Conservation (phyloP, 64 coral and sea anemone genomes). For the Orbicella faveolata region DNA sequence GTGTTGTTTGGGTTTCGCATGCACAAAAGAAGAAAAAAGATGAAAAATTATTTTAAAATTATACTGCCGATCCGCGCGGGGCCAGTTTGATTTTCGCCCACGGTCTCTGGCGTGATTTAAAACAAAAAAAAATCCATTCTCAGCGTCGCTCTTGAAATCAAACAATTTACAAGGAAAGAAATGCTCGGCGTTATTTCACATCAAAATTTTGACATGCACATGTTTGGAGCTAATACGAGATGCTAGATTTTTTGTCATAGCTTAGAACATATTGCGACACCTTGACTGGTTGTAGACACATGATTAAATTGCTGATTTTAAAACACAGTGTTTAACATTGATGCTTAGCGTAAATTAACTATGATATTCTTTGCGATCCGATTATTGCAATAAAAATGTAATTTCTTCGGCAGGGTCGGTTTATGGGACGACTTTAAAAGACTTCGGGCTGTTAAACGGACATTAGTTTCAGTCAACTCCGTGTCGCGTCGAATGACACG, state of each 20-base stretch:
- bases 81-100: not conserved
- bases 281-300: slow-evolving; percentile 24
- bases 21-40: not conserved
- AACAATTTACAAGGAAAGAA: slow-evolving; percentile 24
- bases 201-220: slow-evolving; percentile 25
- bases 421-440: not conserved
- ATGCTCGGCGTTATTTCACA: not conserved
- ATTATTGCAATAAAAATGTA: not conserved
- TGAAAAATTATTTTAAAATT: slow-evolving; percentile 42
- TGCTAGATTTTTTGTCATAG: not conserved
- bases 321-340: slow-evolving; percentile 13
- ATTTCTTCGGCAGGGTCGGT: not conserved
- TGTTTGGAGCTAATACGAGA: not conserved
- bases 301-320: slow-evolving; percentile 20
- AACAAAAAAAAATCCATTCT: not conserved
- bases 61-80: not conserved
- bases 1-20: not conserved
- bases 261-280: not conserved
- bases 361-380: not conserved
- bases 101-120: not conserved
- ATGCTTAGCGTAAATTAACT: slow-evolving; percentile 15
- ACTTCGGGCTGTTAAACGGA: not conserved
- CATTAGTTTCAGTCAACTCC: not conserved
- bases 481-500: not conserved
- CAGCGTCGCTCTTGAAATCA: not conserved